phyloP scores from a whole-genome alignment of 1,140 invertebrate genomes.

The Drosophila bipectinata region DNA sequence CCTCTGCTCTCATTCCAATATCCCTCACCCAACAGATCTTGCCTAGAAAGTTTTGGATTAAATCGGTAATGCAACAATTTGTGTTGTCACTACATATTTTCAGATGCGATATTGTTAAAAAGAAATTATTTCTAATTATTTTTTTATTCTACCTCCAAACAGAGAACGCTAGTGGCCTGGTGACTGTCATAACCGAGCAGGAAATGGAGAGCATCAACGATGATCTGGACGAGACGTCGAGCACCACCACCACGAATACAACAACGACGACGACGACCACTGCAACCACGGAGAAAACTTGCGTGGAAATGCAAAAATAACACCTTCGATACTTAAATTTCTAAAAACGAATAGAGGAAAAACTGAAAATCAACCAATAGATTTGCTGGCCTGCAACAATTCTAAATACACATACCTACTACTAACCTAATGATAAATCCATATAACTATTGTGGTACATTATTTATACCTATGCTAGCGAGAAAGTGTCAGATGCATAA shows the following conservation, averaged over 20 bases:
- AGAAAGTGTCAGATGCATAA: constrained; percentile 6
- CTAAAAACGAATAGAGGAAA: constrained; percentile 24
- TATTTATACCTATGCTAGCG: constrained; percentile 59
- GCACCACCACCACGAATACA: constrained; percentile 59
- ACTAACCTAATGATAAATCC: constrained; percentile 47
- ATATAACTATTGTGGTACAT: constrained; percentile 61
- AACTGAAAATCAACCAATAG: constrained; percentile 24
- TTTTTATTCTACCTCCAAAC: neutral
- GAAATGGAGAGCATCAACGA: constrained; percentile 81
- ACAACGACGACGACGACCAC: constrained; percentile 71
- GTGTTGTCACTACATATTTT: constrained; percentile 29
- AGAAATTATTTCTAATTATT: neutral
- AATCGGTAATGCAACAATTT: constrained; percentile 62
- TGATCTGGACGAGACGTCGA: constrained; percentile 59
- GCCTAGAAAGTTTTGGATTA: constrained; percentile 61
- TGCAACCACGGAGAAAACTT: constrained; percentile 63
- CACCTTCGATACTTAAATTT: constrained; percentile 32
- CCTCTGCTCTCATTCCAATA: constrained; percentile 43
- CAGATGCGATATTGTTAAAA: neutral
- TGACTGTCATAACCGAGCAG: constrained; percentile 94
- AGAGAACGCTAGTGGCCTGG: constrained; percentile 89
- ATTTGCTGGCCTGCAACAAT: constrained; percentile 57
- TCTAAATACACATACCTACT: constrained; percentile 54
- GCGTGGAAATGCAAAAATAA: constrained; percentile 65
- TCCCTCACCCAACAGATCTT: constrained; percentile 48